A percentile compares a stretch with the other conserved stretches of the same genome.
These are phyloP conservation scores for Baccha elongata DNA, from an alignment of 2,888 invertebrate genomes.

Conservation along the genomic window DNA sequence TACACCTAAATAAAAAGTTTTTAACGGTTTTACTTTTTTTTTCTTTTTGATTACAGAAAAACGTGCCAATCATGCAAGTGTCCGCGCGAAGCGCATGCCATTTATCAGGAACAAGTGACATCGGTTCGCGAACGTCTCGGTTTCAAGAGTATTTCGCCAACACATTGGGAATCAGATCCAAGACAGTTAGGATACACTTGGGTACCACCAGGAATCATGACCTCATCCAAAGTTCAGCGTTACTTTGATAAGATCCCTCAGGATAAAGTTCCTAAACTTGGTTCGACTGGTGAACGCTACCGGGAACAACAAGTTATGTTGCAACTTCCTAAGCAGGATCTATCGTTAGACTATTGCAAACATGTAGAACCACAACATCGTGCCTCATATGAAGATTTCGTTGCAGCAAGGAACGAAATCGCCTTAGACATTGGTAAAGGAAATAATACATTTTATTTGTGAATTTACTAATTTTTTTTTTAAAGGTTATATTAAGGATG, in stretches of 20 bases:
- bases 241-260: constrained; percentile 95
- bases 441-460: neutral
- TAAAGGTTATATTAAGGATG: constrained; percentile 86
- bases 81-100: constrained; percentile 93
- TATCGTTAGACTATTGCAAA: constrained; percentile 93
- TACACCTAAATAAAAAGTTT: constrained; percentile 17
- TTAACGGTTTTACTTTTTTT: constrained; percentile 17
- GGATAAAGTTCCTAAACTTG: constrained; percentile 89
- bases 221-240: constrained; percentile 85
- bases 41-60: constrained; percentile 86
- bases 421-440: constrained; percentile 94
- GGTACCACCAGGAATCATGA: constrained; percentile 83
- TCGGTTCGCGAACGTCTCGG: constrained; percentile 89
- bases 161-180: constrained; percentile 85
- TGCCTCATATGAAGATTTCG: constrained; percentile 95
- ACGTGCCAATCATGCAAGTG: constrained; percentile 97
- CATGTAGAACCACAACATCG: constrained; percentile 90
- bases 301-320: constrained; percentile 91
- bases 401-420: constrained; percentile 96
- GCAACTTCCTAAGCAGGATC: constrained; percentile 97
- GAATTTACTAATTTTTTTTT: constrained; percentile 47
- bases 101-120: constrained; percentile 93
- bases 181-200: constrained; percentile 89
- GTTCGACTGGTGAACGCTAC: constrained; percentile 91
- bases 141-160: constrained; percentile 83